These are phyloP conservation scores for Rana temporaria DNA, from an alignment of 2,113 vertebrate species.

Conservation along the genomic window DNA sequence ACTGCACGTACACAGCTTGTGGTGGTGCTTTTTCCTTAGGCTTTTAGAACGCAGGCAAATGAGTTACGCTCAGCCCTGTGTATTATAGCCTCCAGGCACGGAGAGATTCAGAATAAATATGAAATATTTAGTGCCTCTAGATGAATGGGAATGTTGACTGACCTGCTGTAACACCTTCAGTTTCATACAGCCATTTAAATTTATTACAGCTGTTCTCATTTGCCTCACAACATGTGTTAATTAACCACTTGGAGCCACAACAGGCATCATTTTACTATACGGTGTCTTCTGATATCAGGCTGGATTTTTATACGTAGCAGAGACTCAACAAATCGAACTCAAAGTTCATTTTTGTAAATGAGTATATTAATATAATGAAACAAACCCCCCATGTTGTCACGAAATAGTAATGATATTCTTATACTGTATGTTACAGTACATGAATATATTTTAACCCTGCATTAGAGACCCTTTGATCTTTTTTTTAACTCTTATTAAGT, in stretches of 20 bases:
- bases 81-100: slow-evolving; percentile 22
- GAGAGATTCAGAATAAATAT: slow-evolving; percentile 31
- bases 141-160: slow-evolving; percentile 34
- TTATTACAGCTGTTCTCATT: slow-evolving; percentile 38
- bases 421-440: no score
- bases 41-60: slow-evolving; percentile 7
- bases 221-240: slow-evolving; percentile 33
- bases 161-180: slow-evolving; percentile 38
- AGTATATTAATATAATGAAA: no score
- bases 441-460: no score
- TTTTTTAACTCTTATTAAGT: no score
- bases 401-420: no score
- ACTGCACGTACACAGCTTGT: background rate
- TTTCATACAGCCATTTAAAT: slow-evolving; percentile 24
- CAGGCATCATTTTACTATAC: slow-evolving; percentile 9
- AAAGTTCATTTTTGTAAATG: no score
- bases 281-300: background rate
- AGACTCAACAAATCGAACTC: background rate
- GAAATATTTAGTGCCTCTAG: slow-evolving; percentile 37
- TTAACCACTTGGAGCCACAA: slow-evolving; percentile 19
- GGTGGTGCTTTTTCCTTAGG: background rate
- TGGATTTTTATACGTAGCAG: background rate
- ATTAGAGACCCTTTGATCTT: no score
- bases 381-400: no score
- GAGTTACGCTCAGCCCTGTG: slow-evolving; percentile 14